Evolutionary conservation across 2,113 vertebrate genomes (phyloP).

Genomic region (Chrysochloris asiatica): DNA sequence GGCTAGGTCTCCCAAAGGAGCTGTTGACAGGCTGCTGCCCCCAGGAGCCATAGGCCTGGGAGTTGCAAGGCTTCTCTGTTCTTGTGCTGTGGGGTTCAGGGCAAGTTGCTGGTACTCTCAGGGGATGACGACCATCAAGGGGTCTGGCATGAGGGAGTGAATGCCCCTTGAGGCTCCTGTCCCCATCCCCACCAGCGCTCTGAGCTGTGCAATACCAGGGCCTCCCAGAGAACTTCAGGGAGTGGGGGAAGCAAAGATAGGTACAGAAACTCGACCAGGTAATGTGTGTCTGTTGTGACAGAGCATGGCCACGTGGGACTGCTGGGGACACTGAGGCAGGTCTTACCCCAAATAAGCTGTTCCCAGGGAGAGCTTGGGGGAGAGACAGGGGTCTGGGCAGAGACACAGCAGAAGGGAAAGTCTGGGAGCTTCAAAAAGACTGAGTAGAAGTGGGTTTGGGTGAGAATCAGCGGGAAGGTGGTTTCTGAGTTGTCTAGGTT

Average conservation of each 20-base stretch:
- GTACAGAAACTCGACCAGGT: accelerated
- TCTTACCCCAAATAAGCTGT: not conserved
- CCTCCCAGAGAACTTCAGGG: not conserved
- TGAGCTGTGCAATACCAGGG: too few species aligned
- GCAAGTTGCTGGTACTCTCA: not conserved
- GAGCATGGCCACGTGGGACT: too few species aligned
- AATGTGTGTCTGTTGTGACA: not conserved
- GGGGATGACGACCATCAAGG: not conserved
- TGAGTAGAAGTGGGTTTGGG: too few species aligned
- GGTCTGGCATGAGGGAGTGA: too few species aligned
- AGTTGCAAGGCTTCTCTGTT: not conserved
- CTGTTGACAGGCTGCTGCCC: not conserved
- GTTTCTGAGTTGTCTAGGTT: not conserved
- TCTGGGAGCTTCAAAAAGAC: not conserved
- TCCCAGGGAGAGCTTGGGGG: not conserved
- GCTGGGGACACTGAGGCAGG: accelerated
- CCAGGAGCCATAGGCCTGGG: not conserved
- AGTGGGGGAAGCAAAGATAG: not conserved
- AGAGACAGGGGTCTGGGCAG: not conserved
- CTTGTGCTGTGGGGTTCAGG: not conserved
- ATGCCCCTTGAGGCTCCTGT: too few species aligned
- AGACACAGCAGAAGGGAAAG: not conserved
- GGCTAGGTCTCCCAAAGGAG: not conserved
- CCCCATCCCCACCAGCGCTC: too few species aligned
- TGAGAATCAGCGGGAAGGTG: not conserved